Base-by-base conservation (phyloP, 1,140 invertebrate genomes). In the Drosophila mauritiana region DNA sequence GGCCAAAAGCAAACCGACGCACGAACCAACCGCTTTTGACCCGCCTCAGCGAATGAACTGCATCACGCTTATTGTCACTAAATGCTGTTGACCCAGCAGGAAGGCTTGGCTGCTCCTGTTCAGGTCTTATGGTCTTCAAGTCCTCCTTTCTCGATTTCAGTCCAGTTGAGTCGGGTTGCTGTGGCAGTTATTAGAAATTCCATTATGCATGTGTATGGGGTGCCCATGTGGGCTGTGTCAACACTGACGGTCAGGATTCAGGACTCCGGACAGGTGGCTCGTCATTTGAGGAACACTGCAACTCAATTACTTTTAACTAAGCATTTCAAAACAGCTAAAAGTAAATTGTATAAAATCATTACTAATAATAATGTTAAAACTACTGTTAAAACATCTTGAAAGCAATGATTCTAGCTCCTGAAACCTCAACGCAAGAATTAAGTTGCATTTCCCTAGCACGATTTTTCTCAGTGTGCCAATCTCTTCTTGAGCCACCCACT, bases 111-210 rank as follows among this genome's bases (percentile, higher is more conserved):
- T 37, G 25, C 15, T 31, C 58, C 58, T 42, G 54, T 62, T 31
- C 13, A 40, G 36, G 36, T 58, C 12, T 22, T 27, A 15, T 27
- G 43, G 43, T 45, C 43, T 37, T 63, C 37, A 31, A n/a, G 49
- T 40, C 22, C 34, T 17, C 11, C 31, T 11, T 59, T 8, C 36
- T 17, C 37, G 22, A 58, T 42, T 39, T 15, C 15, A 36, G 48
- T 46, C 3, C 12, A 15, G 25, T 49, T 13, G 48, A 20, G 49
- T 36, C 31, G 17, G 20, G 40, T 25, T 70, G 55, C 52, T 73
- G 52, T 63, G 64, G 59, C 69, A 64, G 63, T 84, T 89, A 89
- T 89, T 89, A 89, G 80, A 89, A 89, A 89, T 89, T 89, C 84
- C 80, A 89, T 89, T 89, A 89, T 84, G 79, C 58, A 64, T 80